phyloP scores from a whole-genome alignment of 2,888 invertebrate species.

The Axea sp. region DNA sequence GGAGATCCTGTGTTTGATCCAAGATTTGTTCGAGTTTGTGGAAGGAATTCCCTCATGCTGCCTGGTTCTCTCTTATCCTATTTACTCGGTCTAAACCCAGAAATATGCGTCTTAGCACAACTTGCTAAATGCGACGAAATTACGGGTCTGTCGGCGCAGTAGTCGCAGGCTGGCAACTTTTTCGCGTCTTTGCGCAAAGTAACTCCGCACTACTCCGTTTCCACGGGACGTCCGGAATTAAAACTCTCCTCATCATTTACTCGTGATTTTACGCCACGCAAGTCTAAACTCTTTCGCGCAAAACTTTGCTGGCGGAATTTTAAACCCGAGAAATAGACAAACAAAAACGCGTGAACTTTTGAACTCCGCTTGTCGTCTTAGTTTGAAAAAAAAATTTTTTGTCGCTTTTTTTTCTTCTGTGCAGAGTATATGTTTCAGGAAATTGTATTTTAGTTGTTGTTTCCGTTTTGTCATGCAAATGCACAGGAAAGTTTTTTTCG shows the following conservation, averaged over 20 bases:
- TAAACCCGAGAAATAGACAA: slow-evolving; percentile 33
- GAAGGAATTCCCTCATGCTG: slow-evolving; percentile 34
- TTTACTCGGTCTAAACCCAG: slow-evolving; percentile 36
- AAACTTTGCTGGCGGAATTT: slow-evolving; percentile 50
- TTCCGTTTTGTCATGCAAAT: slow-evolving; percentile 9
- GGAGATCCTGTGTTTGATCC: slow-evolving; percentile 30
- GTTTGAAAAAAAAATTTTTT: slow-evolving; percentile 11
- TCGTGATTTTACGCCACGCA: slow-evolving; percentile 37
- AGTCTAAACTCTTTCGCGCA: slow-evolving; percentile 30
- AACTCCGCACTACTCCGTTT: slow-evolving; percentile 6
- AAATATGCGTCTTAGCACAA: slow-evolving; percentile 37
- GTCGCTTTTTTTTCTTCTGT: not conserved
- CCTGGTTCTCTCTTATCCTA: slow-evolving; percentile 1
- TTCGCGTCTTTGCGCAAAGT: slow-evolving; percentile 43
- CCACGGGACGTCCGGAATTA: slow-evolving; percentile 37
- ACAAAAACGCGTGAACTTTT: slow-evolving; percentile 34
- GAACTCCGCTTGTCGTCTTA: slow-evolving; percentile 34
- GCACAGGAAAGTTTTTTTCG: slow-evolving; percentile 1
- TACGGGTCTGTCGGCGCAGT: slow-evolving; percentile 42
- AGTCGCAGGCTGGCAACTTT: slow-evolving; percentile 44
- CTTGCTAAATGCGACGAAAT: slow-evolving; percentile 43
- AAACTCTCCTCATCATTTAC: slow-evolving; percentile 56
- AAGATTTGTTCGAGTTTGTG: slow-evolving; percentile 45
- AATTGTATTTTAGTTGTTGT: slow-evolving; percentile 4
- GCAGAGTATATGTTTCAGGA: not conserved